Base-by-base conservation (phyloP, 2,888 invertebrate genomes). In the Caenorhabditis imperialis region DNA sequence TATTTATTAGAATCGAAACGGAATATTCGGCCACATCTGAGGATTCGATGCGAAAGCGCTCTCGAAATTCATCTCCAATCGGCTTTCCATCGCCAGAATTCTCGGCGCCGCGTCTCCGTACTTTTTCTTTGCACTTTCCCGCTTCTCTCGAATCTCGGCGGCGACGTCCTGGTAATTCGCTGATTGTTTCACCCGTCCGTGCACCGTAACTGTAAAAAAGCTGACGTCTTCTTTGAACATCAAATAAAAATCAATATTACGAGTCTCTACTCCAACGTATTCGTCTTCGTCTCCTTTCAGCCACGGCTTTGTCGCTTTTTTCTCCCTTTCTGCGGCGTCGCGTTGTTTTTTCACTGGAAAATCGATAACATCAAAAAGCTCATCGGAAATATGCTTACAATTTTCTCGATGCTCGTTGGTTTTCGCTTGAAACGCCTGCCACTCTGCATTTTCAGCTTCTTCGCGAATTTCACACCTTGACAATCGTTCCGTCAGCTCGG, bases 1-100 rank as follows among this genome's bases (percentile, higher is more conserved):
- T 40, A 27, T 27, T 16, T 3, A n/a, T 67, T 35, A 73, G 22
- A 73, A 73, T 54, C 51, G 35, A 37, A 73, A 55, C 8, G 73
- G 73, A 55, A 73, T 73, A 57, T 67, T 67, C 5, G 73, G 73
- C 73, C 73, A 73, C 27, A 67, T 35, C 33, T 60, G 54, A 5
- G 73, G 65, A 42, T 48, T 55, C 27, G 37, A 18, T 2, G 60
- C 35, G 37, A 38, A 67, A 20, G 53, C 67, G 1, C 40, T 4
- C 33, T 74, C 74, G 22, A 74, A 74, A 20, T 42, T 18, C 60
- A 74, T 61, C 25, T 69, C 62, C 8, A 69, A 2, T 7, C 22
- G 27, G 18, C 63, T 69, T 47, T 74, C 69, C 69, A 62, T 51
- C 12, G 74, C 61, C 37, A 69, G 16, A 25, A 74, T 57, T 35